These are phyloP conservation scores for Chlamydotis undulata DNA, from an alignment of 2,113 vertebrate genomes.

Conservation along the genomic window DNA sequence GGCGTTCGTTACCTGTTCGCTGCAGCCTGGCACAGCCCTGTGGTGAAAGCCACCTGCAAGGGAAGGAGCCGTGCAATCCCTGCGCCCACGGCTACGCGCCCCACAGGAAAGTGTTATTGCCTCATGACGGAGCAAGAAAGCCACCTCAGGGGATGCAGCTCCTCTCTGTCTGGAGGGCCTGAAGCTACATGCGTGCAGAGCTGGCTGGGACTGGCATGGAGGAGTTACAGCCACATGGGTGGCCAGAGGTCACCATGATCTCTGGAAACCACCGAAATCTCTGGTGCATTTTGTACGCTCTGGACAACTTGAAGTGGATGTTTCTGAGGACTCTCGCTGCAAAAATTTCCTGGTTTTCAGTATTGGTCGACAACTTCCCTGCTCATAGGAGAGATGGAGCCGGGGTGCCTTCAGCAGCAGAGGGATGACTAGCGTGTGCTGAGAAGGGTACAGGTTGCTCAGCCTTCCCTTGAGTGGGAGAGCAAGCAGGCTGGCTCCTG, in stretches of 20 bases:
- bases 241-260: neutral
- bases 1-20: neutral
- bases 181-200: neutral
- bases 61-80: neutral
- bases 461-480: neutral
- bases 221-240: rapidly evolving
- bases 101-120: rapidly evolving
- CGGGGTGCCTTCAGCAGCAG: neutral
- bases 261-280: neutral
- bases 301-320: neutral
- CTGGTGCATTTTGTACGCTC: neutral
- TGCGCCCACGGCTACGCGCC: rapidly evolving
- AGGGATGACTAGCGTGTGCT: rapidly evolving
- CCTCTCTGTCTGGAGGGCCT: rapidly evolving
- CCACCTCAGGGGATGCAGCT: neutral
- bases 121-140: neutral
- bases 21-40: rapidly evolving
- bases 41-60: neutral
- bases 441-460: neutral
- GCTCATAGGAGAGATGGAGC: neutral
- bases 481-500: neutral
- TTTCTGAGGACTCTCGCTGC: neutral
- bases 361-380: neutral
- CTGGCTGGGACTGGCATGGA: rapidly evolving
- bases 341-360: slow-evolving; percentile 6